phyloP scores from a whole-genome alignment of 2,797 vertebrate genomes.

The Poecilia gillii region DNA sequence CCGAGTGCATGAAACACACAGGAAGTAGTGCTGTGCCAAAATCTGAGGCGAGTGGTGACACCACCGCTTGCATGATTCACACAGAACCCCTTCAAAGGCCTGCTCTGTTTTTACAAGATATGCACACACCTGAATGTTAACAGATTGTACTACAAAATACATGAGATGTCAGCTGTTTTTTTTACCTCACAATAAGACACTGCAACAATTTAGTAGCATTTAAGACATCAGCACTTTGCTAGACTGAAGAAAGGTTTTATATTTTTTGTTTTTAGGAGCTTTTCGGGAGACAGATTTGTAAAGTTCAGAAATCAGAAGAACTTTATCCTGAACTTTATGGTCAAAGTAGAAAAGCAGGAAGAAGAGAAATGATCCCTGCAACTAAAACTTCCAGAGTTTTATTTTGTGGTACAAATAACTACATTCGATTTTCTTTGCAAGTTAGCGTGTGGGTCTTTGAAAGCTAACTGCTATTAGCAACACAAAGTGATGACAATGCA shows the following conservation, averaged over 20 bases:
- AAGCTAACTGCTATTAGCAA: not conserved
- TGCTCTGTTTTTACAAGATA: not conserved
- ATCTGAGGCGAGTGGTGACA: not conserved
- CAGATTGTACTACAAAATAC: not conserved
- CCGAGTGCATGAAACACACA: not conserved
- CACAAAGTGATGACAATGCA: not conserved
- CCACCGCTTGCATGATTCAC: conserved; percentile 2
- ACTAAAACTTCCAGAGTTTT: not conserved
- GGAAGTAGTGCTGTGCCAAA: not conserved
- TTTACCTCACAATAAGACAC: not conserved
- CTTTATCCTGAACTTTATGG: not conserved
- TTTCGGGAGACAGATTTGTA: not conserved
- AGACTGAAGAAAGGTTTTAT: not conserved
- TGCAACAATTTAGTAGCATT: not conserved
- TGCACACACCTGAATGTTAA: not conserved
- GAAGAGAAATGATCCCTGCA: not conserved
- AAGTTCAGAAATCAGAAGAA: not conserved
- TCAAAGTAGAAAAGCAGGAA: not conserved
- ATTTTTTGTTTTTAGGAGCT: not conserved
- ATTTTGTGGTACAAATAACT: not conserved
- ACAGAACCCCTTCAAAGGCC: not conserved
- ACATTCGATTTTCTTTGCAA: not conserved
- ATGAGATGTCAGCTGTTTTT: not conserved
- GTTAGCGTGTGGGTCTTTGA: not conserved
- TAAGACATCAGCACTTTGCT: not conserved